Evolutionary conservation across 2,888 invertebrate genomes (phyloP).

Genomic region (Scaptodrosophila latifasciaeformis): DNA sequence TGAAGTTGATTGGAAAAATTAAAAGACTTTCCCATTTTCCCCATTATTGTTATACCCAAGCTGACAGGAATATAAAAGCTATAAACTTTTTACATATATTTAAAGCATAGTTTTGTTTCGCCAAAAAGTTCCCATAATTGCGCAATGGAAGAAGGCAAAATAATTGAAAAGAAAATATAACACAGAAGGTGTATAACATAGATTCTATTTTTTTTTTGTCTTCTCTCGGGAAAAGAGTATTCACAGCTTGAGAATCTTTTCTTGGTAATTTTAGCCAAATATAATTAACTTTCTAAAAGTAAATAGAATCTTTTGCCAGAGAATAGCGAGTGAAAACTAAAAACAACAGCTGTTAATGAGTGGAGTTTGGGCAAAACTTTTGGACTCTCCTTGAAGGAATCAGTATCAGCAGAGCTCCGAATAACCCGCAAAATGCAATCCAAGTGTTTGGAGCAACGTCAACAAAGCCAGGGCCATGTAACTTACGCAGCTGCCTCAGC

Average conservation of each 20-base stretch:
- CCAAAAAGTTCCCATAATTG: too few relatives aligned
- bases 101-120: too few relatives aligned
- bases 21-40: background rate
- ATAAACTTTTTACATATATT: too few relatives aligned
- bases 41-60: too few relatives aligned
- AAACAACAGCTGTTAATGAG: conserved; percentile 63
- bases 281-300: conserved; percentile 61
- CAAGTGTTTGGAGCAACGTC: background rate
- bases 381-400: conserved; percentile 3
- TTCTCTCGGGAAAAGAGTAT: background rate
- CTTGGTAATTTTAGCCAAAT: conserved; percentile 32
- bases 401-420: background rate
- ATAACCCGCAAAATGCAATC: background rate
- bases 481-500: conserved; percentile 31
- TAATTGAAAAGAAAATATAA: too few relatives aligned
- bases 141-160: too few relatives aligned
- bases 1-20: background rate
- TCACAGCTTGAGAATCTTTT: conserved; percentile 12
- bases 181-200: too few relatives aligned
- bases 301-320: conserved; percentile 46
- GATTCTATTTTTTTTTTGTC: too few relatives aligned
- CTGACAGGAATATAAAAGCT: too few relatives aligned
- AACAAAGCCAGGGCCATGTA: conserved; percentile 27
- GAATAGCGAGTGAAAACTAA: conserved; percentile 39
- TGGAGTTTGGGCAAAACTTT: conserved; percentile 37